Evolutionary conservation across 2,797 vertebrate genomes (phyloP).

Genomic region (Enteromius radiatus): DNA sequence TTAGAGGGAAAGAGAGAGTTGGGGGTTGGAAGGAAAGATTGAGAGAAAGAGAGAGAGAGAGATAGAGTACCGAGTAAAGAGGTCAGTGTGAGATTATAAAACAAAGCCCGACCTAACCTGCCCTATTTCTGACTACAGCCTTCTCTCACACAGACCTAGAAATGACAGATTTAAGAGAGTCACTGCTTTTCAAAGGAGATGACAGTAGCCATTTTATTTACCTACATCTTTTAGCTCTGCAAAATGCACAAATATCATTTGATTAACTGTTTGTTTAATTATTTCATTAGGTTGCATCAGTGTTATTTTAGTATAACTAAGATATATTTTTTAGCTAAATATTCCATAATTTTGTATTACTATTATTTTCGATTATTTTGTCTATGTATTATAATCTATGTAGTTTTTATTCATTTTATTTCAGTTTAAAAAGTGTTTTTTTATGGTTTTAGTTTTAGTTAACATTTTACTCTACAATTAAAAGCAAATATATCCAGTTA

Average conservation of each 20-base stretch:
- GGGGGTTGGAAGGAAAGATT: conserved; percentile 35
- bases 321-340: background rate
- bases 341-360: background rate
- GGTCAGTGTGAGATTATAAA: conserved; percentile 79
- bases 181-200: conserved; percentile 53
- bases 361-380: background rate
- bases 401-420: background rate
- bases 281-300: background rate
- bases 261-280: background rate
- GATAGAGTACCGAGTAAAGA: conserved; percentile 70
- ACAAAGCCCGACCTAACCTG: conserved; percentile 77
- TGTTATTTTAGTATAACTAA: background rate
- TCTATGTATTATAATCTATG: background rate
- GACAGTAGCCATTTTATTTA: background rate
- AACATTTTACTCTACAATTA: background rate
- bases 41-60: conserved; percentile 22
- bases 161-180: conserved; percentile 64
- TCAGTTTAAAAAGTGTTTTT: background rate
- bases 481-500: background rate
- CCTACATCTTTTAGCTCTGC: background rate
- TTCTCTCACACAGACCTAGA: conserved; percentile 65
- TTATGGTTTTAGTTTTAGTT: background rate
- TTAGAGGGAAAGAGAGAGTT: conserved; percentile 11
- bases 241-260: background rate
- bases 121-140: conserved; percentile 77